These are phyloP conservation scores for Panzeria rudis DNA, from an alignment of 2,888 invertebrate genomes.

Conservation along the genomic window DNA sequence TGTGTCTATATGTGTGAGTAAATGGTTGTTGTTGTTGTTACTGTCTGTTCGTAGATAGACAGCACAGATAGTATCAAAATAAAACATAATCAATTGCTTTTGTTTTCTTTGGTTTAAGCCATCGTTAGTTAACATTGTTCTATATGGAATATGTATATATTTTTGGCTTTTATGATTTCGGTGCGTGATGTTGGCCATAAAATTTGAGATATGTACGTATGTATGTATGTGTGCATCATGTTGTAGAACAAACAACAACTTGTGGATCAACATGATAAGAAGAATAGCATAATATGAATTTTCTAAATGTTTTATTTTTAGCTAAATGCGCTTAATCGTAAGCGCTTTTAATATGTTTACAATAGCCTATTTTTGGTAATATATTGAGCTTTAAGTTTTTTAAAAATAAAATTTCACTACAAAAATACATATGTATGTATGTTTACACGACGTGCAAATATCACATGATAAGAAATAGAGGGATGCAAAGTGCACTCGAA, in stretches of 20 bases:
- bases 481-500: too few relatives aligned
- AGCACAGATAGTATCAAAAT: slow-evolving; percentile 56
- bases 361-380: neutral
- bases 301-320: slow-evolving; percentile 40
- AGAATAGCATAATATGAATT: neutral
- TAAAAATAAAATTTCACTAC: neutral
- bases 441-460: neutral
- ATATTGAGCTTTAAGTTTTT: neutral
- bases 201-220: slow-evolving; percentile 1
- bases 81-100: slow-evolving; percentile 68
- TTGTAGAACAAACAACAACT: slow-evolving; percentile 57
- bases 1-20: neutral
- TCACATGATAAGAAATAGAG: too few relatives aligned
- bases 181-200: slow-evolving; percentile 63
- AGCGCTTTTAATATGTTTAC: slow-evolving; percentile 18
- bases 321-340: slow-evolving; percentile 9
- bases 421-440: too few relatives aligned
- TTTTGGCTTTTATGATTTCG: slow-evolving; percentile 45
- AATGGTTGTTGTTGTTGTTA: slow-evolving; percentile 1
- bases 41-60: slow-evolving; percentile 37
- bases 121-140: slow-evolving; percentile 28
- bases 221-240: slow-evolving; percentile 19
- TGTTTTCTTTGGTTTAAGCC: slow-evolving; percentile 32
- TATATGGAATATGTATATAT: neutral
- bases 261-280: slow-evolving; percentile 60